A percentile compares a stretch with the other conserved stretches of the same genome.
These are phyloP conservation scores for chimpanzee (Pan troglodytes) DNA, from an alignment of 2,113 vertebrate genomes.

Conservation along the genomic window NHGRI_mPanTro3-v2.1_pri NC_086015.1:91308501-91309000, in stretches of 20 bases:
- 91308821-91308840: not conserved
- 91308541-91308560: not conserved
- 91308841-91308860: not conserved
- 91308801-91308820: not conserved
- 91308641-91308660: not conserved
- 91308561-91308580: not conserved
- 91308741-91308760: not conserved
- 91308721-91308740: not conserved
- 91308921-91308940: not conserved
- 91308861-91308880: not conserved
- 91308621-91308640: not conserved
- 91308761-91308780: not conserved
- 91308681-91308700: not conserved
- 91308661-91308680: not conserved
- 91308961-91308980: not conserved
- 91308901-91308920: not conserved
- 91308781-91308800: not conserved
- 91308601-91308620: not conserved
- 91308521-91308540: not conserved
- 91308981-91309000: not conserved
- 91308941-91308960: not conserved
- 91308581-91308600: constrained; percentile 37
- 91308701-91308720: not conserved
- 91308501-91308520: constrained; percentile 5
- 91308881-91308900: not conserved